A percentile compares a stretch with the other conserved stretches of the same genome.
phyloP scores from a whole-genome alignment of 2,888 invertebrate species.

The Gymnosoma rotundatum region DNA sequence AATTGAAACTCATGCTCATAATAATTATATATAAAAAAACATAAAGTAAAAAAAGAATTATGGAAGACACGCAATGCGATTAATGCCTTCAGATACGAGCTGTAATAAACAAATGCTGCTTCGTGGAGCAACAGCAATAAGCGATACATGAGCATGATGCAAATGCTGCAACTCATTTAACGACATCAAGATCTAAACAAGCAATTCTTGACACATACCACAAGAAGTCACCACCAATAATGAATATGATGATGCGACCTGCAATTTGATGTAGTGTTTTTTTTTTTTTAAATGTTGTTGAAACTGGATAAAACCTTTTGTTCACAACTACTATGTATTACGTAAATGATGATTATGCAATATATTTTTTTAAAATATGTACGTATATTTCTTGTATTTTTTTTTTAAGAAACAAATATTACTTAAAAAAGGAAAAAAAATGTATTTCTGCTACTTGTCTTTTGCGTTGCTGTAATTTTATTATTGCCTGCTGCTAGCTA shows the following conservation, averaged over 20 bases:
- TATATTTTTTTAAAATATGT: conserved; percentile 32
- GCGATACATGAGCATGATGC: conserved; percentile 1
- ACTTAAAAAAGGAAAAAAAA: conserved; percentile 4
- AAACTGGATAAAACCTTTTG: conserved; percentile 51
- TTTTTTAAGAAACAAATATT: conserved; percentile 40
- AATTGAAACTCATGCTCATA: conserved; percentile 49
- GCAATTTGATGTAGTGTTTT: conserved; percentile 17
- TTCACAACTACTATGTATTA: conserved; percentile 44
- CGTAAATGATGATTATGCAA: conserved; percentile 65
- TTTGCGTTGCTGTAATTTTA: conserved; percentile 45
- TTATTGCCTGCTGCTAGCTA: conserved; percentile 53
- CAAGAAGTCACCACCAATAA: conserved; percentile 34
- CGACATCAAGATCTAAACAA: conserved; percentile 47
- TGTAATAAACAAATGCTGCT: conserved; percentile 51
- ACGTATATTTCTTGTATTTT: conserved; percentile 24
- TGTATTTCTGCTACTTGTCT: conserved; percentile 51
- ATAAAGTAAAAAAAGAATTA: conserved; percentile 38
- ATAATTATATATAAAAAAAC: conserved; percentile 24
- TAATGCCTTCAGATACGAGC: conserved; percentile 52
- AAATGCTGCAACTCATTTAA: conserved; percentile 44
- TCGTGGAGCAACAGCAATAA: background rate
- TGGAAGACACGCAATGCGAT: conserved; percentile 68
- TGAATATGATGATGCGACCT: conserved; percentile 50
- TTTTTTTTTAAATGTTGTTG: background rate
- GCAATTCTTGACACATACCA: conserved; percentile 63